These are phyloP conservation scores for Pangasianodon gigas DNA, from an alignment of 2,113 vertebrate genomes.

Conservation along the genomic window DNA sequence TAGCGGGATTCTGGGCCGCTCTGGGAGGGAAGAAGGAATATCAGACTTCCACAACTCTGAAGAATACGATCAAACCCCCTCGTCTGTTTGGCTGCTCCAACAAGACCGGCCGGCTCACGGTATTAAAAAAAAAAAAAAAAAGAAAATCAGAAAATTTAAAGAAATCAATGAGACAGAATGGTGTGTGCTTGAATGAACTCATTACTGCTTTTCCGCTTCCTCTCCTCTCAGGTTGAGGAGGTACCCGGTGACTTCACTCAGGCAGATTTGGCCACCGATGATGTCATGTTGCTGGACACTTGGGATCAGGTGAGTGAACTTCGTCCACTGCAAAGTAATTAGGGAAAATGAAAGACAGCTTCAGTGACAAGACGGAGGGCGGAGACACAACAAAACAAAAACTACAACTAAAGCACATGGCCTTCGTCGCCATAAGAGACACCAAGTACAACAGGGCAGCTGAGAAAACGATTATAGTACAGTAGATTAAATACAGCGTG, in stretches of 20 bases:
- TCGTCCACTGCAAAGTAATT: not conserved
- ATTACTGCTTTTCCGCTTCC: not conserved
- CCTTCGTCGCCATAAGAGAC: not conserved
- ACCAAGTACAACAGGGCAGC: not conserved
- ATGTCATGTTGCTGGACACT: conserved; percentile 77
- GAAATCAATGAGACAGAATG: not conserved
- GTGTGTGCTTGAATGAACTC: not conserved
- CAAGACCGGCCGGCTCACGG: conserved; percentile 72
- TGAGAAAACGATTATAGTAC: not conserved
- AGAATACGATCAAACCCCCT: conserved; percentile 54
- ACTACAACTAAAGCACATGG: not conserved
- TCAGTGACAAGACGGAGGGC: not conserved
- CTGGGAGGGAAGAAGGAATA: conserved; percentile 74
- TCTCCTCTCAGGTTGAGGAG: conserved; percentile 68
- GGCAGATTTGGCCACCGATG: conserved; percentile 71
- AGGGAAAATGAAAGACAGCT: not conserved
- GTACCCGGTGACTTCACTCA: conserved; percentile 72
- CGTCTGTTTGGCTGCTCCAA: conserved; percentile 77
- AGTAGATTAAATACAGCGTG: not conserved
- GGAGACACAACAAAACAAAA: not conserved
- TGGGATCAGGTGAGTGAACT: conserved; percentile 66
- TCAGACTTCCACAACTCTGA: conserved; percentile 69
- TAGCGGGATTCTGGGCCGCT: conserved; percentile 71
- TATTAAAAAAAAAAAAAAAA: conserved; percentile 54
- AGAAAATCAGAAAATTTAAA: too few species aligned